phyloP scores from a whole-genome alignment of 2,888 invertebrate genomes.

The Eledona agricola region DNA sequence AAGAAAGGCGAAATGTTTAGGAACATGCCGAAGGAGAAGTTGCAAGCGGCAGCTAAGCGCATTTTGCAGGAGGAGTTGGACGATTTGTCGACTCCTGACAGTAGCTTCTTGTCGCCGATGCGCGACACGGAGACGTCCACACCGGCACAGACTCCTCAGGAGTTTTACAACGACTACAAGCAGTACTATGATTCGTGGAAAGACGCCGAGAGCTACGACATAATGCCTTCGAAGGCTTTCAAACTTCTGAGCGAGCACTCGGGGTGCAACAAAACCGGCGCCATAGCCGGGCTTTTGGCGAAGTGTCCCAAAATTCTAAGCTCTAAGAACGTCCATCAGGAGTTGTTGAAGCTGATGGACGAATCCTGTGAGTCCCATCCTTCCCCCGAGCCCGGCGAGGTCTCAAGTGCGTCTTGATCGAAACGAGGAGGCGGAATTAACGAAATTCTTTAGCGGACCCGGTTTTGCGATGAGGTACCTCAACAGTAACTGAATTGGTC shows the following conservation, averaged over 20 bases:
- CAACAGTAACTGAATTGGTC: conserved; percentile 28
- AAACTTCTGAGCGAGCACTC: conserved; percentile 65
- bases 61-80: conserved; percentile 67
- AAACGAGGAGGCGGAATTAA: conserved; percentile 45
- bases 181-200: conserved; percentile 69
- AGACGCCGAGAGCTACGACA: conserved; percentile 60
- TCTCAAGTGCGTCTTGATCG: conserved; percentile 54
- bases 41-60: conserved; percentile 67
- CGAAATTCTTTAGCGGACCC: conserved; percentile 39
- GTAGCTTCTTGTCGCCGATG: conserved; percentile 56
- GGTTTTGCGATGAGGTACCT: conserved; percentile 38
- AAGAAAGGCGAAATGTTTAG: conserved; percentile 66
- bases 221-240: conserved; percentile 69
- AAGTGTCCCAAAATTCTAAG: conserved; percentile 72
- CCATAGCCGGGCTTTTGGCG: conserved; percentile 65
- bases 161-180: conserved; percentile 62
- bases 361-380: conserved; percentile 46
- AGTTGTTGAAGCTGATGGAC: conserved; percentile 62
- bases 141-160: conserved; percentile 64
- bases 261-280: conserved; percentile 55
- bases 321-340: conserved; percentile 67
- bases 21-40: conserved; percentile 67
- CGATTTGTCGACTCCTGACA: conserved; percentile 60
- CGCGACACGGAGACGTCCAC: conserved; percentile 62
- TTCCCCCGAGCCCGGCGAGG: conserved; percentile 53